Evolutionary conservation across 2,113 vertebrate genomes (phyloP), one percentile per base, ranked within the genome.

Genomic region (Dasypus novemcinctus): DNA sequence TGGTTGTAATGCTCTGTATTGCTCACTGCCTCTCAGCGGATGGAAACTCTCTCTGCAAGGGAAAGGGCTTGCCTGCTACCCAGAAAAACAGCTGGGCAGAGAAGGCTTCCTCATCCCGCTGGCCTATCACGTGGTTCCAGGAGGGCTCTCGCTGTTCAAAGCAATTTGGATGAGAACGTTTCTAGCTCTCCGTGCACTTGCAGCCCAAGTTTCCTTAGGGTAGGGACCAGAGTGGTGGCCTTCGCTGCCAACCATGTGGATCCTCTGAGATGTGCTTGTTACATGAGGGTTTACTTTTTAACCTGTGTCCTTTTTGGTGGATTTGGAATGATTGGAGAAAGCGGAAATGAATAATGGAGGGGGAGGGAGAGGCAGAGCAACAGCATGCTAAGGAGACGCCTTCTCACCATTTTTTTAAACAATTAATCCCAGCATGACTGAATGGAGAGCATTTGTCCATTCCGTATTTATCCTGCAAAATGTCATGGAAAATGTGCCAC

Each of bases 1-100:
- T 97, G 97, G 82, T 93, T 96, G 93, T 95, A 43, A 93, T 97
- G 79, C 91, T 97, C 96, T 20, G 38, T 86, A 80, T 96, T 95
- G 79, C 95, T 94, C 82, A 52, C 59, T 72, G 82, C 93, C 66
- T 95, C 66, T 94, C 69, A 0, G 5, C 69, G 87, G n/a, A 90
- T 92, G 84, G 90, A 96, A 92, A 87, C 49, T 74, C 52, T 59
- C 21, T 82, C 49, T 36, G 31, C 11, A n/a, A 89, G 71, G 84
- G 72, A 92, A 36, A 78, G 46, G 61, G 23, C 68, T 89, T 82
- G 23, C 68, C 86, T 82, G 87, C 38, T 41, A 43, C 57, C 71
- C 88, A 84, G 82, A 92, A 78, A 78, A 71, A 72, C 20, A 36
- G 20, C 88, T 72, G 78, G 80, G 33, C 36, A 27, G 49, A 23